Conservation (phyloP, 2,888 invertebrate genomes). For the Eutolmus rufibarbis region DNA sequence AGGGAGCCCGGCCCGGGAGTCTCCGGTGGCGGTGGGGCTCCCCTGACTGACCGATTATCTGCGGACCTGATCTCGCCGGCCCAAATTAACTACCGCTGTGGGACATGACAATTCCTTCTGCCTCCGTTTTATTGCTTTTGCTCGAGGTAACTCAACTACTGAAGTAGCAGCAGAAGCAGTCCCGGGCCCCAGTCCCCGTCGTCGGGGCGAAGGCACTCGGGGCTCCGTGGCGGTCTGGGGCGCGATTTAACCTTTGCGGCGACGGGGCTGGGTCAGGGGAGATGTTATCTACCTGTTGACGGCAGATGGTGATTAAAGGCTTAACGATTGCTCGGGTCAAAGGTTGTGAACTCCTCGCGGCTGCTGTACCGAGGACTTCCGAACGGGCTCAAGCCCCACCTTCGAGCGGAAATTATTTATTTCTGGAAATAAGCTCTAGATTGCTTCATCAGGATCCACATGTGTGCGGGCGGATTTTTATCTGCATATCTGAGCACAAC, state of each 20-base stretch:
- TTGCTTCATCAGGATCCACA: not conserved
- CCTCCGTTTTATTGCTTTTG: not conserved
- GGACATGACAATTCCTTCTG: constrained; percentile 15
- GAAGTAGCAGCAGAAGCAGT: constrained; percentile 1
- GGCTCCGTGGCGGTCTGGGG: not conserved
- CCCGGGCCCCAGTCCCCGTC: not conserved
- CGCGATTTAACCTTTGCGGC: not conserved
- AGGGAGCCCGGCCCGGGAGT: not conserved
- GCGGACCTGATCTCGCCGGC: constrained; percentile 15
- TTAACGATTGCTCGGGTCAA: not conserved
- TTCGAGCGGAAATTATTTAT: not conserved
- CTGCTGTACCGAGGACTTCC: not conserved
- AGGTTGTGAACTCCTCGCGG: not conserved
- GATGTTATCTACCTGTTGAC: not conserved
- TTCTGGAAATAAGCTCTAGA: not conserved
- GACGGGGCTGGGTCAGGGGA: not conserved
- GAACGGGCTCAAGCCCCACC: not conserved
- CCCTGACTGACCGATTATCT: constrained; percentile 20
- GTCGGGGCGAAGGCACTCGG: not conserved
- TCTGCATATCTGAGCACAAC: not conserved
- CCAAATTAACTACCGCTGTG: constrained; percentile 5
- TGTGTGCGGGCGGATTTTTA: not conserved
- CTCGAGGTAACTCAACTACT: constrained; percentile 17
- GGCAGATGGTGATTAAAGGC: not conserved
- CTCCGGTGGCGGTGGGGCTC: not conserved